These are phyloP conservation scores for Trichogramma evanescens DNA, from an alignment of 2,888 invertebrate species.

Conservation along the genomic window DNA sequence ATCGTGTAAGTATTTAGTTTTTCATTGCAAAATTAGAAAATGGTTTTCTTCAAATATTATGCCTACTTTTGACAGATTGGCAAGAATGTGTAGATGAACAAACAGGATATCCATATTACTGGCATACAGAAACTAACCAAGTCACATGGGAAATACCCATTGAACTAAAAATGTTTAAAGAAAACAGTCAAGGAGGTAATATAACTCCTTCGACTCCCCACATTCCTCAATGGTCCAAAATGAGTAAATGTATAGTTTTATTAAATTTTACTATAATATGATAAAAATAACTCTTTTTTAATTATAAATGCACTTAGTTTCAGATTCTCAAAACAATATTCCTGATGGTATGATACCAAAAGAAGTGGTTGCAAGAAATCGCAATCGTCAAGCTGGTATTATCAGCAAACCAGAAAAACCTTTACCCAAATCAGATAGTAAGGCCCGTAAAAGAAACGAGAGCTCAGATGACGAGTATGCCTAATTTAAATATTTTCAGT, in stretches of 20 bases:
- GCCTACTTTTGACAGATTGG: constrained; percentile 45
- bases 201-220: constrained; percentile 20
- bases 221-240: constrained; percentile 31
- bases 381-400: constrained; percentile 37
- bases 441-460: constrained; percentile 34
- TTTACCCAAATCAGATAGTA: constrained; percentile 23
- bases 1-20: constrained; percentile 12
- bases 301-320: constrained; percentile 4
- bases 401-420: constrained; percentile 32
- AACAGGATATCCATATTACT: constrained; percentile 59
- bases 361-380: constrained; percentile 42
- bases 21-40: neutral
- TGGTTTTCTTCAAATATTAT: neutral
- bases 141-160: constrained; percentile 60
- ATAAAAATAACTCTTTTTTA: neutral
- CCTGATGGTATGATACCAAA: constrained; percentile 45
- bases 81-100: constrained; percentile 58
- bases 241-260: neutral
- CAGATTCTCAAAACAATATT: constrained; percentile 40
- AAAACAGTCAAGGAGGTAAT: constrained; percentile 26
- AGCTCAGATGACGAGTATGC: constrained; percentile 49
- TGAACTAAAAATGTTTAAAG: constrained; percentile 37
- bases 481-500: neutral
- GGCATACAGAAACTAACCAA: constrained; percentile 58
- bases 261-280: neutral